Base-by-base conservation (phyloP, 2,113 vertebrate species). In the Isichthys henryi region DNA sequence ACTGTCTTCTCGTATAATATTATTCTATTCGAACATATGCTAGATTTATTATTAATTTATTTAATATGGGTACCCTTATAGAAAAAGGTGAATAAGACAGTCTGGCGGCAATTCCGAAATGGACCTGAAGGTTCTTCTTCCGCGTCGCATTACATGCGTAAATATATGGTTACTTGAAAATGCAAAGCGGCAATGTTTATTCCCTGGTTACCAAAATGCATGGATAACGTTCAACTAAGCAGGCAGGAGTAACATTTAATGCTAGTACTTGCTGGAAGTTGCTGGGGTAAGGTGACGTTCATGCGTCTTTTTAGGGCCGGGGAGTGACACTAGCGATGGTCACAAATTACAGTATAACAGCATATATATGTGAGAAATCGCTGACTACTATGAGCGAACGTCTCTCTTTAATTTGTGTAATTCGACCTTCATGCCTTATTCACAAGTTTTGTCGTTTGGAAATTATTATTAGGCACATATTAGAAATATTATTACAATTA, bases 61-160 rank as follows among this genome's bases (percentile, higher is more conserved):
- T 88, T 53, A 1, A 82, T 50, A 23, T 39, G n/a, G 31, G 21
- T 53, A 66, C 46, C 88, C 88, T 66, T 45, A 13, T 48, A 27
- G 70, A 80, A 82, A 70, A 52, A 49, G 70, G 39, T 53, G 48
- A 88, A 15, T 80, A 17, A 15, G 53, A 23, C 11, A 82, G 70
- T 19, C 88, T 88, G 88, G 70, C 88, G 88, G 27, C 70, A 88
- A 49, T 52, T 88, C 48, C 52, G 46, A 88, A 70, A 35, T 31
- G 23, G 17, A 21, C 39, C 43, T 27, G 53, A 15, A 45, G 19
- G 5, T 9, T 48, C 5, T 45, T 13, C 35, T 80, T 80, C 74
- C 74, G 74, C 5, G 35, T 80, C 19, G 35, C 17, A 17, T 19
- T 15, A 11, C 31, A 0, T 43, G 35, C 35, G 35, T 39, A 39